Evolutionary conservation across 2,113 vertebrate species (phyloP), one percentile per base, ranked within the genome.

Genomic region (Lethenteron camtschaticum): DNA sequence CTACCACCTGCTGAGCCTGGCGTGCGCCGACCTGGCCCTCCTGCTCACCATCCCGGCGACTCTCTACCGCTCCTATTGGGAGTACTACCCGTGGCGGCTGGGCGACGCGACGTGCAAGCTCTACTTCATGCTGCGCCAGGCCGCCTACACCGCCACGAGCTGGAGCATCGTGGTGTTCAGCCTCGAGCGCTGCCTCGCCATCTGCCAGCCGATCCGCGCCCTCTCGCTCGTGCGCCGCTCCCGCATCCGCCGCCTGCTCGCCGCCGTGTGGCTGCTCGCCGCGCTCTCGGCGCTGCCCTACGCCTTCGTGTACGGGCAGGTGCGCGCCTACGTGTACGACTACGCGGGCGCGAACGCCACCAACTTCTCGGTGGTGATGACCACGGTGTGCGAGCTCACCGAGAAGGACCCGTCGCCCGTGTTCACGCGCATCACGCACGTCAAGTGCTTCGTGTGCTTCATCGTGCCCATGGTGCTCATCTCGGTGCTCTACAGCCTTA

Each of bases 131-230:
- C 71, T 82, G 41, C 77, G 82, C 2, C 83, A 84, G 70, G 70
- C 83, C 68, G 83, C 83, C 74, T 83, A 82, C 8, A 79, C 82
- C 70, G 78, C 78, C 73, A 82, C 82, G 14, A 85, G 82, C 73
- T 85, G 82, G 81, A 81, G 82, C 9, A 82, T 85, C 6, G 75
- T 83, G 72, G 80, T 78, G 12, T 83, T 84, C 71, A 83, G 80
- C 8, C 72, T 74, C 3, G 81, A 82, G 73, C 80, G 82, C 70
- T 84, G 83, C 24, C 73, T 79, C 70, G 81, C 81, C 11, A 81
- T 84, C 75, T 84, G 83, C 72, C 81, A 84, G 70, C 82, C 82
- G 11, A 83, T 84, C 81, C 82, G 82, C 81, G 82, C 82, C 8
- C 72, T 82, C 58, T 80, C 79, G 57, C 80, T 79, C 63, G 73